Conservation (phyloP, 2,797 vertebrate species). For the Mus minutoides region DNA sequence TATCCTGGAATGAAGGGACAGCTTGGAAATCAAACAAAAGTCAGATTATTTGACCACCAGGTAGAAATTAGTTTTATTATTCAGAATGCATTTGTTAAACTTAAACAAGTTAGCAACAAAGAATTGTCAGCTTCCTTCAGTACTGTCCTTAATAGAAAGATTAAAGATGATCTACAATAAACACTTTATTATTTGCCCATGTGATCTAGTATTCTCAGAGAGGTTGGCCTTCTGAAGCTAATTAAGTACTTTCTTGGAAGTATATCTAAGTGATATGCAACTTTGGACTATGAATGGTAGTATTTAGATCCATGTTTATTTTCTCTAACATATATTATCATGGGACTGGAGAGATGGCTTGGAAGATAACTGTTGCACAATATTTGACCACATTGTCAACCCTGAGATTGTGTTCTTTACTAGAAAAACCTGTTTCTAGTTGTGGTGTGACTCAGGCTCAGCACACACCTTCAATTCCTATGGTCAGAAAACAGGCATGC, state of each 20-base stretch:
- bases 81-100: background rate
- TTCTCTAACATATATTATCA: background rate
- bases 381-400: no score
- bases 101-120: constrained; percentile 7
- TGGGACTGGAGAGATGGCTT: background rate
- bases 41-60: constrained; percentile 30
- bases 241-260: constrained; percentile 16
- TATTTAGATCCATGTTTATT: background rate
- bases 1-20: background rate
- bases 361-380: background rate
- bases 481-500: no score
- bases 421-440: no score
- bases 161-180: background rate
- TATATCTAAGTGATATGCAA: background rate
- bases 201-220: constrained; percentile 2
- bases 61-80: constrained; percentile 1
- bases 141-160: background rate
- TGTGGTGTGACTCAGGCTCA: no score
- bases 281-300: background rate
- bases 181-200: background rate
- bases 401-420: no score
- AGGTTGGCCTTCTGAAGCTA: background rate
- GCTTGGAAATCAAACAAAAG: constrained; percentile 47
- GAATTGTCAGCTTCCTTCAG: background rate
- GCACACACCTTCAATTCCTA: no score